Conservation (phyloP, 1,140 invertebrate species). For the Orchesella cincta region DNA sequence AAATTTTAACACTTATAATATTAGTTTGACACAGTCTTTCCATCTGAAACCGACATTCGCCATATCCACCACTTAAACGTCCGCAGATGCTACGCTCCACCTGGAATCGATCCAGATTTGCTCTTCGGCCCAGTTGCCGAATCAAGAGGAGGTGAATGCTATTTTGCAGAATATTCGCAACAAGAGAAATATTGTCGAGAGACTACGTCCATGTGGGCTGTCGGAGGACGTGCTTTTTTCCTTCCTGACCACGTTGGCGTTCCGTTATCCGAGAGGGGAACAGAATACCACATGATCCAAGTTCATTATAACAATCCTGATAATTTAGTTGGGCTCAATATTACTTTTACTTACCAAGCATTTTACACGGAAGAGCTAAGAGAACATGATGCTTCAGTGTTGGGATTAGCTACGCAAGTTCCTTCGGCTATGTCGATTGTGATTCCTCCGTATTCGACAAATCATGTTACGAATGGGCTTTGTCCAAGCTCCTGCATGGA, state of each 20-base stretch:
- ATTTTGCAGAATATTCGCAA: not conserved
- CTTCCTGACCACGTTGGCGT: conserved; percentile 42
- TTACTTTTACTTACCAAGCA: conserved; percentile 6
- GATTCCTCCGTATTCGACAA: not conserved
- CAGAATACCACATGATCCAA: conserved; percentile 35
- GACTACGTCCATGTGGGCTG: conserved; percentile 22
- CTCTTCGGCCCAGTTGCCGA: conserved; percentile 17
- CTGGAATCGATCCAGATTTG: conserved; percentile 11
- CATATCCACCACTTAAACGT: conserved; percentile 33
- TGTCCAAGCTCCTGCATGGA: conserved; percentile 35
- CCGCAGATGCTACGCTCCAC: conserved; percentile 8
- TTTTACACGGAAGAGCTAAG: conserved; percentile 31
- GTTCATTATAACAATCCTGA: conserved; percentile 44
- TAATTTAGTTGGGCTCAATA: not conserved
- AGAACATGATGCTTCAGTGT: conserved; percentile 37
- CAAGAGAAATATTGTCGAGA: not conserved
- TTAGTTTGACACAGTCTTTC: conserved; percentile 6
- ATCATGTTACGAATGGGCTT: conserved; percentile 30
- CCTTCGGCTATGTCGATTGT: not conserved
- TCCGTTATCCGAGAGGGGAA: conserved; percentile 31
- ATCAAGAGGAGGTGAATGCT: conserved; percentile 13
- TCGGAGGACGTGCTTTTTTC: not conserved
- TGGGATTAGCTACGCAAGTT: not conserved
- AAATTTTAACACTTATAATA: no score
- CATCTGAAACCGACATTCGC: not conserved